Conservation (phyloP, 30 jellyfish, hydroid and myxozoan genomes). For the Cassiopea xamachana region DNA sequence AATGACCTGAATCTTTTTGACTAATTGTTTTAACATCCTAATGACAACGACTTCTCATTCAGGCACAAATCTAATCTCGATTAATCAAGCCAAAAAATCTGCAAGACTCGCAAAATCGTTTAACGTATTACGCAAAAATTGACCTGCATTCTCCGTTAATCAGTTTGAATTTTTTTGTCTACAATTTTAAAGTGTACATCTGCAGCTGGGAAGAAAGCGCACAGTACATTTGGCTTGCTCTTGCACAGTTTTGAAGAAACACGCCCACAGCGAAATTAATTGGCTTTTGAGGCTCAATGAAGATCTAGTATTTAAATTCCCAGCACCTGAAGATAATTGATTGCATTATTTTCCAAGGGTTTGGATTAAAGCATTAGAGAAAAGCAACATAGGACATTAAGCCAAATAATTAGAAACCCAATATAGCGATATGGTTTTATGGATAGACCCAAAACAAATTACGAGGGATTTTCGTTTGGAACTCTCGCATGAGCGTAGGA, state of each 20-base stretch:
- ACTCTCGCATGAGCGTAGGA: no score
- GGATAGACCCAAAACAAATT: no score
- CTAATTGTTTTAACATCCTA: no score
- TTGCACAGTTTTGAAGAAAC: neutral
- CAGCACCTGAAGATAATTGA: neutral
- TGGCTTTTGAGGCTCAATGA: constrained; percentile 3
- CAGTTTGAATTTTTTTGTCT: neutral
- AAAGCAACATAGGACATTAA: neutral
- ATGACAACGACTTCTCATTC: no score
- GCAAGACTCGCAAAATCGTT: neutral
- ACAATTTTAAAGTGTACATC: neutral
- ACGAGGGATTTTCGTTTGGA: no score
- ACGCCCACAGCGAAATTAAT: constrained; percentile 9
- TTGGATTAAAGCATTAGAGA: neutral
- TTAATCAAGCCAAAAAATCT: no score
- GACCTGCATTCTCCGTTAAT: neutral
- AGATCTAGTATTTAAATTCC: neutral
- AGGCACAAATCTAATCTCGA: no score
- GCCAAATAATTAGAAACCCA: neutral
- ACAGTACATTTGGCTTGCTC: neutral
- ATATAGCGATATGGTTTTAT: no score
- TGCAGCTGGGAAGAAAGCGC: neutral
- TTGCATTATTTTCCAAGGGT: neutral
- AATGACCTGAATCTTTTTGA: no score
- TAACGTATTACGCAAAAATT: neutral